A percentile compares a stretch with the other conserved stretches of the same genome.
phyloP scores from a whole-genome alignment of 2,113 vertebrate genomes.

The Daboia siamensis region DNA sequence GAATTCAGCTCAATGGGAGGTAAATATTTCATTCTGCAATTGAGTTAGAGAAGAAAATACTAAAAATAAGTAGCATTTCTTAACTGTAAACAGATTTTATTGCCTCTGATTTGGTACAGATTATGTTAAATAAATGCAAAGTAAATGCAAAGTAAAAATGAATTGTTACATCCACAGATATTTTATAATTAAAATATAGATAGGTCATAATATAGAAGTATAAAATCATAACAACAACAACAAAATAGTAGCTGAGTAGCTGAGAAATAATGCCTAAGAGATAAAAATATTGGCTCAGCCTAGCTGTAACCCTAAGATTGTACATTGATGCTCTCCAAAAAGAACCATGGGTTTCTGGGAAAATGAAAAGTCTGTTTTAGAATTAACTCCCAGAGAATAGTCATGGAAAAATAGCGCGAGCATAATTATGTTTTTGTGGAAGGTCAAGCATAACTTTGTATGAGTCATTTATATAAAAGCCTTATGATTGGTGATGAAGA shows the following conservation, averaged over 20 bases:
- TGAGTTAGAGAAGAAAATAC: background rate
- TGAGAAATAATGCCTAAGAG: background rate
- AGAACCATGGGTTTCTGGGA: background rate
- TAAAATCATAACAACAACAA: background rate
- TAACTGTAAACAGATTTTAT: background rate
- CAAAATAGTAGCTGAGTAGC: background rate
- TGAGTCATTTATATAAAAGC: background rate
- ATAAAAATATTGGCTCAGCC: background rate
- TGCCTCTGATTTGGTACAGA: background rate
- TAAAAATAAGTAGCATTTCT: background rate
- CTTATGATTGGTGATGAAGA: background rate
- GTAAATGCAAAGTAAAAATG: background rate
- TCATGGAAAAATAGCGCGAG: background rate
- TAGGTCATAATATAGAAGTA: background rate
- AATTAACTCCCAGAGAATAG: background rate
- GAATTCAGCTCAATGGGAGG: conserved; percentile 96
- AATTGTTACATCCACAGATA: background rate
- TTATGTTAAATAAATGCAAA: background rate
- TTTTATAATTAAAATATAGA: background rate
- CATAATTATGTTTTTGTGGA: background rate
- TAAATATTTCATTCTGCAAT: conserved; percentile 46
- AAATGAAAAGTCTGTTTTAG: background rate
- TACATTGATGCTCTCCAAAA: background rate
- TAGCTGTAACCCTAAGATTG: background rate
- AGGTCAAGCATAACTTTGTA: background rate